Evolutionary conservation across 2,888 invertebrate species (phyloP).

Genomic region (Dyspetes luteomarginatus): DNA sequence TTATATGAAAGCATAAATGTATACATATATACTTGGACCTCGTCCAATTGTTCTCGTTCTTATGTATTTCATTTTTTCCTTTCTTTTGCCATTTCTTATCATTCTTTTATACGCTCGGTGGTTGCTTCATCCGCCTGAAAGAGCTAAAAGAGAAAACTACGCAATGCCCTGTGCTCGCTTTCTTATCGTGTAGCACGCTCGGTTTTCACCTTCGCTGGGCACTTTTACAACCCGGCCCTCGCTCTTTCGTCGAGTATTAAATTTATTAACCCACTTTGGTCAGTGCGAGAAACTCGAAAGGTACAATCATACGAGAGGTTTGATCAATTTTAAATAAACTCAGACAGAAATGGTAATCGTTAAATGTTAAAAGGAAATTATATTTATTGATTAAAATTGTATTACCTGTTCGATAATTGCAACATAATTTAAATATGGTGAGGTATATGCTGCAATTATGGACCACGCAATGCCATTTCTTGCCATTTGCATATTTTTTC

Average conservation of each 20-base stretch:
- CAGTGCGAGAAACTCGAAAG: no score
- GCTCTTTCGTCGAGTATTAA: not conserved
- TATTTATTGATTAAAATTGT: no score
- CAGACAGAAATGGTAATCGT: no score
- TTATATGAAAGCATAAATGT: not conserved
- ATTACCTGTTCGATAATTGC: no score
- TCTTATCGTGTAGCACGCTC: not conserved
- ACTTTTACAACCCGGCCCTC: not conserved
- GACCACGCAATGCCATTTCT: not conserved
- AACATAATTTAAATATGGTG: no score
- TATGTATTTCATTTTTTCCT: slow-evolving; percentile 22
- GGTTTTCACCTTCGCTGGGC: not conserved
- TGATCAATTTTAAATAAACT: no score
- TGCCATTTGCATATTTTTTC: not conserved
- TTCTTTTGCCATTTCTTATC: slow-evolving; percentile 4
- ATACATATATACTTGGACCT: slow-evolving; percentile 8
- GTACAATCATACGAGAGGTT: no score
- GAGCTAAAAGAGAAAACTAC: slow-evolving; percentile 57
- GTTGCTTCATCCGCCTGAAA: slow-evolving; percentile 26
- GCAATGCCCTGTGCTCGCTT: slow-evolving; percentile 22
- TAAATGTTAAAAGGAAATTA: no score
- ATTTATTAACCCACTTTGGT: slow-evolving; percentile 42
- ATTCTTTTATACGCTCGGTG: slow-evolving; percentile 14
- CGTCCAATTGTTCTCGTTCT: slow-evolving; percentile 50
- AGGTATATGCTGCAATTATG: no score